Conservation (phyloP, 2,888 invertebrate species). For the Apamea crenata region DNA sequence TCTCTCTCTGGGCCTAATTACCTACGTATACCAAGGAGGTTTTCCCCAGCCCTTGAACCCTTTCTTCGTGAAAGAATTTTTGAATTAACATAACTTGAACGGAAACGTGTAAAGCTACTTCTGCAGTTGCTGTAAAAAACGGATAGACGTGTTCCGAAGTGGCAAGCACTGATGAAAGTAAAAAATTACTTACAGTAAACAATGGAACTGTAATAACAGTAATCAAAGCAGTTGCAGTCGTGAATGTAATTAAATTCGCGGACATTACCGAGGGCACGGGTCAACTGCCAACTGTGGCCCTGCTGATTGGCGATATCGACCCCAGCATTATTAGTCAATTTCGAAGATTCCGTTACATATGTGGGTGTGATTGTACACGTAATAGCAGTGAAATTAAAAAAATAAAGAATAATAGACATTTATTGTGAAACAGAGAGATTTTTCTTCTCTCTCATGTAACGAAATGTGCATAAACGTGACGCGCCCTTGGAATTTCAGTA, state of each 20-base stretch:
- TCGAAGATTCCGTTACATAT: neutral
- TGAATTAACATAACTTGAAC: neutral
- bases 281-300: conserved; percentile 50
- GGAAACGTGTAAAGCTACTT: neutral
- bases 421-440: neutral
- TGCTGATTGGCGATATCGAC: conserved; percentile 28
- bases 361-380: neutral
- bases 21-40: neutral
- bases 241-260: conserved; percentile 32
- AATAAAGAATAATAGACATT: neutral
- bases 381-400: neutral
- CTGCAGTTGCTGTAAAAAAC: neutral
- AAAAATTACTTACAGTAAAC: neutral
- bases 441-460: neutral
- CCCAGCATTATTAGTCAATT: neutral
- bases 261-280: conserved; percentile 30
- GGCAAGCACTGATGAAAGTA: neutral
- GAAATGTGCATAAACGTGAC: neutral
- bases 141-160: neutral
- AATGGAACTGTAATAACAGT: conserved; percentile 13
- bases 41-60: neutral
- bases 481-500: neutral
- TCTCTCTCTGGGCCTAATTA: neutral
- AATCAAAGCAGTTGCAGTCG: conserved; percentile 26
- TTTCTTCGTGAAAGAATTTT: neutral